Evolutionary conservation across 2,888 invertebrate genomes (phyloP).

Genomic region (Nemoura dubitans): DNA sequence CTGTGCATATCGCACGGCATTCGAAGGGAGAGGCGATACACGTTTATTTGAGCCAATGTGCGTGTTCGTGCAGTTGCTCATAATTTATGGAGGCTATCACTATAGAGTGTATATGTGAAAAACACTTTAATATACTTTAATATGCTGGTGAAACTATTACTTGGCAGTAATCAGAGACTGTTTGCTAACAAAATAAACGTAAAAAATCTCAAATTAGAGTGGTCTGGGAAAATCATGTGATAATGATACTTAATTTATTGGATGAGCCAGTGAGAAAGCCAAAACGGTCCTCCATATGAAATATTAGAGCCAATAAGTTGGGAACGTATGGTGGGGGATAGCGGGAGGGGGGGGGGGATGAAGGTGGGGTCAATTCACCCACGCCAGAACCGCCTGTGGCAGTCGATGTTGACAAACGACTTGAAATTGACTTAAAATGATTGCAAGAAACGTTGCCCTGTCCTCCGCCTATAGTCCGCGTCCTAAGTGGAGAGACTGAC

Average conservation of each 20-base stretch:
- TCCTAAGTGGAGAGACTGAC: not conserved
- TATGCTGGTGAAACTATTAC: not conserved
- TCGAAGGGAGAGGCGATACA: not conserved
- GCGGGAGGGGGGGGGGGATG: not conserved
- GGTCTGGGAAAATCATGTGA: not conserved
- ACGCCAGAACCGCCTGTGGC: not conserved
- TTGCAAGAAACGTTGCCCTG: not conserved
- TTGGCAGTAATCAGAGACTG: not conserved
- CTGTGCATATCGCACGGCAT: not conserved
- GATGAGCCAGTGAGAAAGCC: not conserved
- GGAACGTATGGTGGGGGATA: not conserved
- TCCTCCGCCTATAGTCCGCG: not conserved
- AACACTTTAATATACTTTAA: slow-evolving; percentile 5
- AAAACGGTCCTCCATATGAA: not conserved
- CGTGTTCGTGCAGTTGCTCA: not conserved
- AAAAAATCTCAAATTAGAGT: not conserved
- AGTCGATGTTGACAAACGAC: not conserved
- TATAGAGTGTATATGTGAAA: not conserved
- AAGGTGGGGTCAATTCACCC: too few relatives aligned
- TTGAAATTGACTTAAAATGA: not conserved
- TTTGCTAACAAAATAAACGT: not conserved
- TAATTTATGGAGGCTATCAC: not conserved
- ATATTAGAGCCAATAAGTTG: not conserved
- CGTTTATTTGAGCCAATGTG: not conserved
- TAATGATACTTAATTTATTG: slow-evolving; percentile 7